Conservation (phyloP, 1,140 invertebrate species). For the Cecropterus lyciades region DNA sequence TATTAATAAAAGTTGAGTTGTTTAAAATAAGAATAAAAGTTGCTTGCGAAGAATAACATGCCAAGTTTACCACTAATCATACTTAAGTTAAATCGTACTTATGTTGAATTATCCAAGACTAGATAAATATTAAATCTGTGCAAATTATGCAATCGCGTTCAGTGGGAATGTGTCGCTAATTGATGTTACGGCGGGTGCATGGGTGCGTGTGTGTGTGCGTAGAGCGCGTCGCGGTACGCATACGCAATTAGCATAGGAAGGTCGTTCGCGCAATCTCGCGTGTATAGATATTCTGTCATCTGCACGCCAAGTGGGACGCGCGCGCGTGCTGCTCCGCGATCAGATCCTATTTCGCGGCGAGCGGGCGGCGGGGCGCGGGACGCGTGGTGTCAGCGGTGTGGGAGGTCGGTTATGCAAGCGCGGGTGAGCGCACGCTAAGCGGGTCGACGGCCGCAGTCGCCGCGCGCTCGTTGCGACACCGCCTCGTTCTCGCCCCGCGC, state of each 20-base stretch:
- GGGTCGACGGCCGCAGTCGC: slow-evolving; percentile 74
- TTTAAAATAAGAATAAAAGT: no score
- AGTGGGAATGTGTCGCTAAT: slow-evolving; percentile 28
- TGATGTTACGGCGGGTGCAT: slow-evolving; percentile 27
- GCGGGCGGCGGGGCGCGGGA: slow-evolving; percentile 49
- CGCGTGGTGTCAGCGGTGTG: slow-evolving; percentile 64
- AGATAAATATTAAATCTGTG: slow-evolving; percentile 15
- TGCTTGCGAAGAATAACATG: not conserved
- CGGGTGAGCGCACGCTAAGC: slow-evolving; percentile 82
- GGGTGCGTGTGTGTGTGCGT: slow-evolving; percentile 32
- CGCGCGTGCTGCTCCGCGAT: slow-evolving; percentile 53
- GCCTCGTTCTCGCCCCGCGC: slow-evolving; percentile 46
- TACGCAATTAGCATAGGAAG: slow-evolving; percentile 69
- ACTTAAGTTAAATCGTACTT: not conserved
- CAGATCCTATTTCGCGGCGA: slow-evolving; percentile 70
- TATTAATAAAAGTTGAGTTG: no score
- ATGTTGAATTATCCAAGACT: slow-evolving; percentile 3
- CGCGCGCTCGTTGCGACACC: slow-evolving; percentile 65
- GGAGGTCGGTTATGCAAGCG: slow-evolving; percentile 82
- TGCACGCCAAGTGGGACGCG: slow-evolving; percentile 65
- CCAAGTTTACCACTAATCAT: not conserved
- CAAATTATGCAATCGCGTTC: slow-evolving; percentile 27
- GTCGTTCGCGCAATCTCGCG: slow-evolving; percentile 60
- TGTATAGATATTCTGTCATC: slow-evolving; percentile 48
- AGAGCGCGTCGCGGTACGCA: slow-evolving; percentile 43